A percentile compares a stretch with the other conserved stretches of the same genome.
These are phyloP conservation scores for Lagria hirta DNA, from an alignment of 2,888 invertebrate species.

Conservation along the genomic window DNA sequence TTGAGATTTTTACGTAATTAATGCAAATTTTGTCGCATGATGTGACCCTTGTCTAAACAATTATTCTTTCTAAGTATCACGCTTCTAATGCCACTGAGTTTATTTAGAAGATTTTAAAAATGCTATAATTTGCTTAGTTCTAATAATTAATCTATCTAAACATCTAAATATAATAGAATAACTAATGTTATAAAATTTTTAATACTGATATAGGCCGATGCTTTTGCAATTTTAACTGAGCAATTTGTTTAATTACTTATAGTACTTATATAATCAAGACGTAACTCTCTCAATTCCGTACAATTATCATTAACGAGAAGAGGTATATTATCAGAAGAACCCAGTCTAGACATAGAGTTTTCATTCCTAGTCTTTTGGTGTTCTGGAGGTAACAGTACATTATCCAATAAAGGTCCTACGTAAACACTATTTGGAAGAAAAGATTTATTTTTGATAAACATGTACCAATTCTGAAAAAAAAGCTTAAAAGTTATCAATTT, in stretches of 20 bases:
- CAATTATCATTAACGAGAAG: conserved; percentile 46
- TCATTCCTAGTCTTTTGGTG: conserved; percentile 32
- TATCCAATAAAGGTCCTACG: conserved; percentile 34
- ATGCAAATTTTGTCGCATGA: too few relatives aligned
- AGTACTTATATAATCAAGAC: conserved; percentile 55
- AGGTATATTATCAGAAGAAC: conserved; percentile 52
- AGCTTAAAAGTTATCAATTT: neutral
- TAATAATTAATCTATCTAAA: too few relatives aligned
- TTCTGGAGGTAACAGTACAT: conserved; percentile 27
- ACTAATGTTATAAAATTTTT: too few relatives aligned
- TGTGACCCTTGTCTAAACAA: too few relatives aligned
- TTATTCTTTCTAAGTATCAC: too few relatives aligned
- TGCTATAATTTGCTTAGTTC: too few relatives aligned
- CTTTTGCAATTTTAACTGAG: conserved; percentile 24
- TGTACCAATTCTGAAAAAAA: conserved; percentile 52
- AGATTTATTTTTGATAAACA: conserved; percentile 49
- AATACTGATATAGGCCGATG: conserved; percentile 53
- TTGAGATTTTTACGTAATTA: too few relatives aligned
- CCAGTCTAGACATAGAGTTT: conserved; percentile 33
- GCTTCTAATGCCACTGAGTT: too few relatives aligned
- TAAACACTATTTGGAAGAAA: conserved; percentile 43
- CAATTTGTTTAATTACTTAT: conserved; percentile 52
- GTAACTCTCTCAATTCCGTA: conserved; percentile 54
- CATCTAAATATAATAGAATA: too few relatives aligned
- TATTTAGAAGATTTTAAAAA: too few relatives aligned